Evolutionary conservation across 2,797 vertebrate genomes (phyloP).

Genomic region (Lepilemur septentrionalis): DNA sequence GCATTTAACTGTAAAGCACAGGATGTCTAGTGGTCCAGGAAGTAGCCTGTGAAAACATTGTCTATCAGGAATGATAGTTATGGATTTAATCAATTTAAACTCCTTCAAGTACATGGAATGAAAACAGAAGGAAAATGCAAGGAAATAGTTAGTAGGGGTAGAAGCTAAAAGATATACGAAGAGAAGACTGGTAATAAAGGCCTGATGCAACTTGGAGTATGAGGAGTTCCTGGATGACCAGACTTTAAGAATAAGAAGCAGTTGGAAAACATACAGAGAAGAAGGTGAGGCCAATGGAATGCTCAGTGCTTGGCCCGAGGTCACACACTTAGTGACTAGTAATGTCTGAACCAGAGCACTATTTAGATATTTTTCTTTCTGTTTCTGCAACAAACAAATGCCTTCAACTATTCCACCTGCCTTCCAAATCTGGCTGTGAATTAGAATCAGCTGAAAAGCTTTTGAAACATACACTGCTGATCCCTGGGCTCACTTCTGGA

Average conservation of each 20-base stretch:
- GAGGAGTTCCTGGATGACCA: slow-evolving; percentile 3
- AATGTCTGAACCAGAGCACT: slow-evolving; percentile 38
- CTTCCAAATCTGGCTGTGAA: slow-evolving; percentile 54
- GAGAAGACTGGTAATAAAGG: neutral
- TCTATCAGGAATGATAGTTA: neutral
- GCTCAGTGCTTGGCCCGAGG: neutral
- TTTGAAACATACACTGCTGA: slow-evolving; percentile 43
- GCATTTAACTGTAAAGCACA: slow-evolving; percentile 15
- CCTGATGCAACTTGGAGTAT: neutral
- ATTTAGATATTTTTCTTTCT: neutral
- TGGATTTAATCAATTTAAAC: slow-evolving; percentile 45
- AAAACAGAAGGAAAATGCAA: slow-evolving; percentile 42
- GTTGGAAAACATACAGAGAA: slow-evolving; percentile 29
- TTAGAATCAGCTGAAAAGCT: slow-evolving; percentile 44
- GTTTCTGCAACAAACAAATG: slow-evolving; percentile 55
- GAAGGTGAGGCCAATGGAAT: neutral
- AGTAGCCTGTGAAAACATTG: neutral
- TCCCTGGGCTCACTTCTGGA: slow-evolving; percentile 10
- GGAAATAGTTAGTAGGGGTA: neutral
- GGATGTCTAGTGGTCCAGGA: neutral
- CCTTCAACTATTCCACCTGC: slow-evolving; percentile 41
- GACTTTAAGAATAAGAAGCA: slow-evolving; percentile 35
- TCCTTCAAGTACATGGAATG: neutral
- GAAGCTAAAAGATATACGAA: slow-evolving; percentile 14
- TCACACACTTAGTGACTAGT: slow-evolving; percentile 38